Conservation (phyloP, 2,797 vertebrate genomes). For the Bryconaethiops microstoma region DNA sequence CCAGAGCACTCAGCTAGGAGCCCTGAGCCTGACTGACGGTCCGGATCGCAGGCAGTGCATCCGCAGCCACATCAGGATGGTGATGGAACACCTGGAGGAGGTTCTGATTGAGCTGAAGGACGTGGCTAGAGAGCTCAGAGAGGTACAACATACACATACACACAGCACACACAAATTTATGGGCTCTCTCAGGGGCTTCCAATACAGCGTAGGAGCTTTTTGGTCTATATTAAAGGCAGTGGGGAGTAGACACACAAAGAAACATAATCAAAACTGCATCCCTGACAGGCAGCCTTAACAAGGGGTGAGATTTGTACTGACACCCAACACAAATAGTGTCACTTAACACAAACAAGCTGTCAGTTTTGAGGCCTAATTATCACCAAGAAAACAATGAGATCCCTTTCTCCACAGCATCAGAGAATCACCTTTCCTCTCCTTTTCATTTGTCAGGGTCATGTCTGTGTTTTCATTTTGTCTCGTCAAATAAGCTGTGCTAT, state of each 20-base stretch:
- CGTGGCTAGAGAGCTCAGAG: slow-evolving; percentile 55
- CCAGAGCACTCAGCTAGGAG: slow-evolving; percentile 39
- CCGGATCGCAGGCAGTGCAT: slow-evolving; percentile 49
- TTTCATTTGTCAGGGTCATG: slow-evolving; percentile 34
- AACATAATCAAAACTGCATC: slow-evolving; percentile 33
- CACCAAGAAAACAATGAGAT: slow-evolving; percentile 31
- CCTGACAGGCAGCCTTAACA: slow-evolving; percentile 35
- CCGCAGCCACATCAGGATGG: slow-evolving; percentile 52
- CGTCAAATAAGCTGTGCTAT: slow-evolving; percentile 21
- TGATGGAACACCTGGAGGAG: slow-evolving; percentile 60
- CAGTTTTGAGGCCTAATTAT: slow-evolving; percentile 47
- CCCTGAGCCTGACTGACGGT: slow-evolving; percentile 33
- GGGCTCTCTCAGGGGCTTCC: background rate
- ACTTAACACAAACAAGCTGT: slow-evolving; percentile 44
- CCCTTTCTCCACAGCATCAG: background rate
- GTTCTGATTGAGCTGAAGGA: slow-evolving; percentile 59
- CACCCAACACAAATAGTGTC: slow-evolving; percentile 17
- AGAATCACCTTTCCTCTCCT: slow-evolving; percentile 35
- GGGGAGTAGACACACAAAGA: background rate
- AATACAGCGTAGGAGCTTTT: background rate
- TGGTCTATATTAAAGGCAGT: background rate
- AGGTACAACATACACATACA: slow-evolving; percentile 48
- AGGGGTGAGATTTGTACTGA: slow-evolving; percentile 29
- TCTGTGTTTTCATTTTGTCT: slow-evolving; percentile 29
- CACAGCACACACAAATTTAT: background rate